Evolutionary conservation across 1,140 invertebrate genomes (phyloP).

Genomic region (Sycophila sp.): DNA sequence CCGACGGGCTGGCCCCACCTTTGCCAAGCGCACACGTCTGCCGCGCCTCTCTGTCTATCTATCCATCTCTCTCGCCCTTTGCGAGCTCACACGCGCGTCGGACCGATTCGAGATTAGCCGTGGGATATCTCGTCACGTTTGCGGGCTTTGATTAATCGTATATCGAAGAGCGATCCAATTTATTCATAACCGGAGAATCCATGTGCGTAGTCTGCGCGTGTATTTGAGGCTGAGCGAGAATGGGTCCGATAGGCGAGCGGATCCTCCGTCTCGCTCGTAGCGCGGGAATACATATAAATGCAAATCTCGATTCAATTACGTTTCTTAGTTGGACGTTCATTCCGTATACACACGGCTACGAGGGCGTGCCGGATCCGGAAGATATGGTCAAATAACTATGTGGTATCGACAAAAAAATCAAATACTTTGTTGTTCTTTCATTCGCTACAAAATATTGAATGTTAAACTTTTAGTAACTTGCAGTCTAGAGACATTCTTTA

Average conservation of each 20-base stretch:
- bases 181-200: constrained; percentile 42
- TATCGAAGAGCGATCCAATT: constrained; percentile 46
- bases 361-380: too few species aligned
- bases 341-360: too few species aligned
- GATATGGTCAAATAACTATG: too few species aligned
- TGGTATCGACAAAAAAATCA: too few species aligned
- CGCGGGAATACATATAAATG: constrained; percentile 32
- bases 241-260: too few species aligned
- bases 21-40: too few species aligned
- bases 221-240: too few species aligned
- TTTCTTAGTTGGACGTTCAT: constrained; percentile 30
- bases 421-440: constrained; percentile 20
- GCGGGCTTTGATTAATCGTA: constrained; percentile 51
- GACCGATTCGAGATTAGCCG: constrained; percentile 42
- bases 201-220: not conserved
- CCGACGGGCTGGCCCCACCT: too few species aligned
- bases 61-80: constrained; percentile 33
- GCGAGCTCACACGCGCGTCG: not conserved
- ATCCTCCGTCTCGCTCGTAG: not conserved
- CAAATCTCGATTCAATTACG: constrained; percentile 31
- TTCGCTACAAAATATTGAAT: not conserved
- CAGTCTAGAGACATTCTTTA: too few species aligned
- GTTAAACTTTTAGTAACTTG: too few species aligned
- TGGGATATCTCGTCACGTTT: constrained; percentile 46
- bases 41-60: too few species aligned